Conservation (phyloP, 1,140 invertebrate species). For the Cherax destructor region DNA sequence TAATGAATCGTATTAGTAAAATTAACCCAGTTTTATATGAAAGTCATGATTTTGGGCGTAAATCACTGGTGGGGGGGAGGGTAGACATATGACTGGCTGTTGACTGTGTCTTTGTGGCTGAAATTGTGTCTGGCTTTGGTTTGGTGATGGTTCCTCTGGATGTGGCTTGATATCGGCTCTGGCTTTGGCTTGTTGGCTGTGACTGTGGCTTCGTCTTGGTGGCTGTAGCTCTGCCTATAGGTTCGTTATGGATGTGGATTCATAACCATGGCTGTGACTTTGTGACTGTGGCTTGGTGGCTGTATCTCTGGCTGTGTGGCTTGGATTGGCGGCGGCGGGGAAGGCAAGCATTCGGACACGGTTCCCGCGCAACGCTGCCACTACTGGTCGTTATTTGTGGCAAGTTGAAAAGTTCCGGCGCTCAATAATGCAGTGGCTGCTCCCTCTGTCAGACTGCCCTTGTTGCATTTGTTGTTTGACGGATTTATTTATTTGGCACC, state of each 20-base stretch:
- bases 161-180: no score
- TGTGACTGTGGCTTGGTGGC: not conserved
- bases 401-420: constrained; percentile 60
- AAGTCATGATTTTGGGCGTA: no score
- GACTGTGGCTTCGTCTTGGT: no score
- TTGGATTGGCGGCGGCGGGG: not conserved
- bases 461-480: constrained; percentile 40
- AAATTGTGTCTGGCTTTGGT: no score
- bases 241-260: not conserved
- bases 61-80: no score
- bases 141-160: no score
- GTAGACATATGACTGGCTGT: no score
- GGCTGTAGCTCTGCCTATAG: not conserved
- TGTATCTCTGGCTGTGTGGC: no score
- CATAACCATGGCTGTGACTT: not conserved
- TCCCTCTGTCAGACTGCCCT: constrained; percentile 47
- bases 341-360: constrained; percentile 27
- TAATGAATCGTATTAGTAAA: not conserved
- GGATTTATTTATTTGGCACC: constrained; percentile 35
- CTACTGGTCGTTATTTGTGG: constrained; percentile 57
- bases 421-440: constrained; percentile 53
- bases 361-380: constrained; percentile 52
- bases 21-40: not conserved
- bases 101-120: no score
- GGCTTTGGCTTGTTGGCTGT: no score